Base-by-base conservation (phyloP, 64 coral and sea anemone genomes). In the Trachythela sp. region DNA sequence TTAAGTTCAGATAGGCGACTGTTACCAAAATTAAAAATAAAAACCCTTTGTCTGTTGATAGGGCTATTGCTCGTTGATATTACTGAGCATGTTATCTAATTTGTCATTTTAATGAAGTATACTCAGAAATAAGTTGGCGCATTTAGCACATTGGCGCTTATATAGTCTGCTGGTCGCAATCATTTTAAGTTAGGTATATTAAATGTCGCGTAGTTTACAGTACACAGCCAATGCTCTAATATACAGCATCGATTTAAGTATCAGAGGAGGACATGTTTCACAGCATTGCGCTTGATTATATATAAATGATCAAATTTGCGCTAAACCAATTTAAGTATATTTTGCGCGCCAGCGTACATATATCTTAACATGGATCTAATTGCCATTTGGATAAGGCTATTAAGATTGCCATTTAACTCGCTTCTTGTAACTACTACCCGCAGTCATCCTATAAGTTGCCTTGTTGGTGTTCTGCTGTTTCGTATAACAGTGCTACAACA, bases 351-450 rank as follows among this genome's bases (percentile, higher is more conserved):
- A 64, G 17, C 56, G 6, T n/a, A 22, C 22, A 18, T 26, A 64
- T 64, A 64, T 64, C 56, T 64, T 20, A n/a, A 64, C 56, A 27
- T 27, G 56, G 26, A 64, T 64, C 56, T 64, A 64, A 64, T 64
- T 64, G 56, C 20, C 56, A 27, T 64, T 64, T 2, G 56, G 56
- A 64, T 64, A 64, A 64, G 26, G 56, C 56, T 64, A 64, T 64
- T 64, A 64, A 64, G 56, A 64, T 64, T 64, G 56, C 56, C 56
- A 64, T 64, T 64, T 64, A 64, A 64, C 56, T 18, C 24, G 56
- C 56, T 64, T n/a, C 20, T 64, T 64, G 20, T 64, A 64, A 64
- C 26, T 18, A 64, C 56, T 64, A 64, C 56, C 42, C 24, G 20
- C 0, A 26, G 20, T 64, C 56, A 64, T 64, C 22, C 56, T 59